Evolutionary conservation across 2,797 vertebrate genomes (phyloP).

Genomic region (Tragopan temminckii): DNA sequence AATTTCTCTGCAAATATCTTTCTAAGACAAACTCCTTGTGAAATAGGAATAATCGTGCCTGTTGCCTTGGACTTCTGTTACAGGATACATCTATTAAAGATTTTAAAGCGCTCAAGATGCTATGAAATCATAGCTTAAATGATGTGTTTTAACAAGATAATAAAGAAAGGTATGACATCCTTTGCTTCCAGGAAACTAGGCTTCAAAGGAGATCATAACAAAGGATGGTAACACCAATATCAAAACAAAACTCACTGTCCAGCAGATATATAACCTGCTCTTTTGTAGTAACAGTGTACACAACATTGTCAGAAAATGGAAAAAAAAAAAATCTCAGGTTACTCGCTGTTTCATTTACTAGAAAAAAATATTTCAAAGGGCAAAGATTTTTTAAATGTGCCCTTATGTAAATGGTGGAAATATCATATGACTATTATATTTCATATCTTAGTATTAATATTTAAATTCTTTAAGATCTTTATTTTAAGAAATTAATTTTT

Average conservation of each 20-base stretch:
- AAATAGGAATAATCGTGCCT: background rate
- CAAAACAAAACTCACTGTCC: background rate
- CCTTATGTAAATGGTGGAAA: background rate
- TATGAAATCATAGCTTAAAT: background rate
- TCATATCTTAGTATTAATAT: background rate
- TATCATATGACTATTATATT: background rate
- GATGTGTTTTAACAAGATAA: background rate
- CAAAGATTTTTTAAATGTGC: background rate
- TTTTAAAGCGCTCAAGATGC: background rate
- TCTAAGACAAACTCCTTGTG: background rate
- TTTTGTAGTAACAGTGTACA: background rate
- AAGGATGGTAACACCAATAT: background rate
- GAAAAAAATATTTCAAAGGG: background rate
- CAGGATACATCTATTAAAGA: background rate
- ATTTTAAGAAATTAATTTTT: background rate
- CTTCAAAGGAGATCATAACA: background rate
- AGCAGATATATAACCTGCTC: background rate
- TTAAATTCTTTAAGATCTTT: background rate
- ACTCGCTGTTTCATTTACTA: background rate
- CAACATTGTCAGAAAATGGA: background rate
- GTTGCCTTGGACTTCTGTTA: background rate
- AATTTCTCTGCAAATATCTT: background rate
- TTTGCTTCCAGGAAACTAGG: background rate
- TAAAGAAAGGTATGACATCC: background rate
- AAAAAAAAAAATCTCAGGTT: accelerated